phyloP scores from a whole-genome alignment of 2,888 invertebrate species.

The Brachynemurus nebulosus region DNA sequence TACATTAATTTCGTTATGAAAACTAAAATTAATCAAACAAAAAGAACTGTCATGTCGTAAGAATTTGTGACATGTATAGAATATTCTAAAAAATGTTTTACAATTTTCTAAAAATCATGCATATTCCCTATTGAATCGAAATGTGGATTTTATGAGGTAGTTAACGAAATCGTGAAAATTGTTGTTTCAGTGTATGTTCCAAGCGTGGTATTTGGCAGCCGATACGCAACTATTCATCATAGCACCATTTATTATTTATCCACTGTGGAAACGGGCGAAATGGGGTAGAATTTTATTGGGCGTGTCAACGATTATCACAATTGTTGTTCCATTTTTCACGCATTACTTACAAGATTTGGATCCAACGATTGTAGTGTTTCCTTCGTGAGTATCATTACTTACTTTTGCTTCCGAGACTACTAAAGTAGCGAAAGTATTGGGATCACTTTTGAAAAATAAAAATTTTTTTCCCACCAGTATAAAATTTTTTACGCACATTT shows the following conservation, averaged over 20 bases:
- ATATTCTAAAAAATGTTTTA: no score
- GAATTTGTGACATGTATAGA: no score
- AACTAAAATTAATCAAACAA: no score
- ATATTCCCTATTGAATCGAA: not conserved
- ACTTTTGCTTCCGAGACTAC: no score
- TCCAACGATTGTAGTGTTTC: conserved; percentile 52
- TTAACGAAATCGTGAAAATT: not conserved
- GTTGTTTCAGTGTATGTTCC: conserved; percentile 50
- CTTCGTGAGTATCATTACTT: conserved; percentile 48
- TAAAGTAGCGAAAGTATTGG: no score
- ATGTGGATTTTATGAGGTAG: not conserved
- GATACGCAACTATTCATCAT: conserved; percentile 36
- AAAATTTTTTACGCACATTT: no score
- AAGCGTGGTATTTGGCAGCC: conserved; percentile 50
- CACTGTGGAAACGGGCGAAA: conserved; percentile 49
- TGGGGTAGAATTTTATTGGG: conserved; percentile 40
- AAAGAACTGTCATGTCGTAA: no score
- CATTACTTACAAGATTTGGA: conserved; percentile 46
- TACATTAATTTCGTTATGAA: no score
- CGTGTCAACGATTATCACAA: conserved; percentile 34
- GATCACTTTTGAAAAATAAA: no score
- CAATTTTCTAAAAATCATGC: no score
- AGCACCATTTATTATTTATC: conserved; percentile 50
- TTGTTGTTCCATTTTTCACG: conserved; percentile 39
- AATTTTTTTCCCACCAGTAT: no score